Conservation (phyloP, 2,113 vertebrate genomes). For the Gasterosteus nipponicus region DNA sequence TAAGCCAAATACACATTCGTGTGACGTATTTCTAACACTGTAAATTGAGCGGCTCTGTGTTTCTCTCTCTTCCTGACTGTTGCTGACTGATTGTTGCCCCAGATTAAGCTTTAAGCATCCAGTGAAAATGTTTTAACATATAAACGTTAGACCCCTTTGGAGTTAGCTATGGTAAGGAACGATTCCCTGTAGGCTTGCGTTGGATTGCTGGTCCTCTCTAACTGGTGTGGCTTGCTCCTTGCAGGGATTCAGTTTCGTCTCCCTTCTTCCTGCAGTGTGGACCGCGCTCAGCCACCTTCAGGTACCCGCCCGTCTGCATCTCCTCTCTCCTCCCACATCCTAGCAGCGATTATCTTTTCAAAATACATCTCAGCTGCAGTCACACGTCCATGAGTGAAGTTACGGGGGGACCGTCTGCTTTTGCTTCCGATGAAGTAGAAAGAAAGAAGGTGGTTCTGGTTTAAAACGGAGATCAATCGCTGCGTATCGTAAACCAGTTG, state of each 20-base stretch:
- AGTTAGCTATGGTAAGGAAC: constrained; percentile 27
- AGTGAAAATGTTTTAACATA: constrained; percentile 11
- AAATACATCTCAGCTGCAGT: constrained; percentile 47
- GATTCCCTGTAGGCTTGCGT: constrained; percentile 24
- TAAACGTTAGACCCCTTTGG: constrained; percentile 13
- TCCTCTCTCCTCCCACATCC: constrained; percentile 30
- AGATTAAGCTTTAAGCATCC: not conserved
- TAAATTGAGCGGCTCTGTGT: constrained; percentile 50
- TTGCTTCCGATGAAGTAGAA: not conserved
- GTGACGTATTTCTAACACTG: not conserved
- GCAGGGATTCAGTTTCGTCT: constrained; percentile 87
- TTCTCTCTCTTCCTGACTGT: constrained; percentile 40
- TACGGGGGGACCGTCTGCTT: not conserved
- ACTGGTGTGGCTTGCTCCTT: constrained; percentile 71
- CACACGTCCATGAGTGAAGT: constrained; percentile 35
- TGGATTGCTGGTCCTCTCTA: constrained; percentile 47
- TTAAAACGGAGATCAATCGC: not conserved
- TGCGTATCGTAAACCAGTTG: not conserved
- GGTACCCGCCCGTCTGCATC: constrained; percentile 65
- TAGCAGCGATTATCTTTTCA: constrained; percentile 29
- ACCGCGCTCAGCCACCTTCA: constrained; percentile 81
- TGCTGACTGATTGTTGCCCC: not conserved
- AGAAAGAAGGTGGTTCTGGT: not conserved
- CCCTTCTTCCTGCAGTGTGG: constrained; percentile 82
- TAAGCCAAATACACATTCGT: not conserved